phyloP scores from a whole-genome alignment of 2,113 vertebrate species.

The Microtus montanus region DNA sequence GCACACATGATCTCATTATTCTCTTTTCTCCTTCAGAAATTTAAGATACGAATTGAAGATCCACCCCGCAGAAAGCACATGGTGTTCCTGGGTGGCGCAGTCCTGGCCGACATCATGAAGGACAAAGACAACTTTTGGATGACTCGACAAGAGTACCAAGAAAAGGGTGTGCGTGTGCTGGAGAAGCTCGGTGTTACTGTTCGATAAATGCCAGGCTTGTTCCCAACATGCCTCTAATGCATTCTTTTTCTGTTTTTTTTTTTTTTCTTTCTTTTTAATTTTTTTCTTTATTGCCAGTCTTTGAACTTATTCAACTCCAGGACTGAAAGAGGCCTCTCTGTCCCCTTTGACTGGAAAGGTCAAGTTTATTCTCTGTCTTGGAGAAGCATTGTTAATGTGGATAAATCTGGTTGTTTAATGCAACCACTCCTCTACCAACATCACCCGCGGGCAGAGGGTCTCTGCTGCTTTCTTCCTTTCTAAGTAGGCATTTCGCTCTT shows the following conservation, averaged over 20 bases:
- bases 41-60: slow-evolving; percentile 98
- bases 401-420: slow-evolving; percentile 86
- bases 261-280: background rate
- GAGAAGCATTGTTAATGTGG: slow-evolving; percentile 85
- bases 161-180: slow-evolving; percentile 97
- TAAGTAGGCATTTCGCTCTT: slow-evolving; percentile 81
- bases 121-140: slow-evolving; percentile 99
- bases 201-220: slow-evolving; percentile 90
- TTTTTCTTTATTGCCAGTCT: slow-evolving; percentile 84
- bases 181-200: slow-evolving; percentile 99
- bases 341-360: slow-evolving; percentile 85
- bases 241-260: slow-evolving; percentile 48
- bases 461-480: slow-evolving; percentile 83
- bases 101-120: slow-evolving; percentile 99
- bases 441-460: slow-evolving; percentile 78
- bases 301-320: slow-evolving; percentile 86
- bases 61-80: slow-evolving; percentile 98
- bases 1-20: background rate
- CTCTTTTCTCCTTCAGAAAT: slow-evolving; percentile 89
- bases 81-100: slow-evolving; percentile 97
- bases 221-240: slow-evolving; percentile 79
- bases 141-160: slow-evolving; percentile 97
- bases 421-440: slow-evolving; percentile 83
- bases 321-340: slow-evolving; percentile 83
- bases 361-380: slow-evolving; percentile 84